Evolutionary conservation across 2,797 vertebrate species (phyloP), one percentile per base, ranked within the genome.

Genomic region (Emys orbicularis): DNA sequence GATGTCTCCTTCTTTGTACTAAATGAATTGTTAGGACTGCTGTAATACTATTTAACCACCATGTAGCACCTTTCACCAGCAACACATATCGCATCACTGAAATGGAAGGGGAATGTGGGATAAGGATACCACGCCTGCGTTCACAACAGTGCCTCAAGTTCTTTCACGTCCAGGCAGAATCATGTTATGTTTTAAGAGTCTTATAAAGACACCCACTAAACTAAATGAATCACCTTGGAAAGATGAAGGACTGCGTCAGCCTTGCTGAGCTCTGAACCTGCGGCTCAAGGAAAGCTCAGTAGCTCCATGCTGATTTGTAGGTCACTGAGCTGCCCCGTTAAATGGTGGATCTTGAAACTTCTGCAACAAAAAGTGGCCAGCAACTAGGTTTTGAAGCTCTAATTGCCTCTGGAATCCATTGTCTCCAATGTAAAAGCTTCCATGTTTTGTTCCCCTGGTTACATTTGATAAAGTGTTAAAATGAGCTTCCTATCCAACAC

Each of bases 81-180:
- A n/a, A 6, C 0, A 5, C 37, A 4, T 13, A 11, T 37, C 37
- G n/a, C n/a, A 0, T 12, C 84, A 84, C 16, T 91, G 61, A 79
- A 76, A 85, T 37, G 59, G 31, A 86, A 27, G 59, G 68, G n/a
- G 11, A 53, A 74, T 1, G 4, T 3, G 56, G 52, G 44, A 82
- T 65, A 68, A 79, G 76, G 59, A 54, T 31, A 44, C 74, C 34
- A 1, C 41, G 80, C 90, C 83, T 41, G 44, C 19, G 84, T 86
- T 54, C 4, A 9, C 80, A 0, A 19, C 27, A 76, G 18, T n/a
- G n/a, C 86, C 86, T 96, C 59, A 0, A 82, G 95, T 89, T 92
- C 74, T 2, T 80, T 90, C 92, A 83, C 94, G 91, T 92, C 87
- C 19, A 2, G 90, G 59, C 91, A 81, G 88, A 92, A 81, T 68